A percentile compares a stretch with the other conserved stretches of the same genome.
phyloP scores from a whole-genome alignment of 2,113 vertebrate genomes.

The Talpa occidentalis region DNA sequence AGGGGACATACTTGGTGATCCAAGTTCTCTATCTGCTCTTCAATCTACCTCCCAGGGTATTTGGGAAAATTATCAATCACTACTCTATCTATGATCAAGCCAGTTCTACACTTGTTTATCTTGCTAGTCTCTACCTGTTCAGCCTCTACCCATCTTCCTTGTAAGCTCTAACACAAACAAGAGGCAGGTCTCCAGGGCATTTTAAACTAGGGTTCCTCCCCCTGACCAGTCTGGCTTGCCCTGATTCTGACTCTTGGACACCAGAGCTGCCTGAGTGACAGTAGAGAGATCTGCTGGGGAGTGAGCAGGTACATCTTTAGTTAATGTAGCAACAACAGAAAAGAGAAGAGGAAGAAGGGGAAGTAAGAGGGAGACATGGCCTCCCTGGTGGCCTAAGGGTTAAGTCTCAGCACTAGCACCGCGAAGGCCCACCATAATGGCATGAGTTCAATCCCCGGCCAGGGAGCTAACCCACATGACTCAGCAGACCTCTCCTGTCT shows the following conservation, averaged over 20 bases:
- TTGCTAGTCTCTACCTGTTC: not conserved
- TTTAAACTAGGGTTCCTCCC: not conserved
- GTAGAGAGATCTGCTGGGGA: not conserved
- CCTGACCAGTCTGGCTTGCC: not conserved
- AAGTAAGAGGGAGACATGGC: not conserved
- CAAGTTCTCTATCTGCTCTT: not conserved
- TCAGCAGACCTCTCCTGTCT: no score
- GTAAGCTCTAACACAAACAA: not conserved
- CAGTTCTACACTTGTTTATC: not conserved
- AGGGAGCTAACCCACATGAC: no score
- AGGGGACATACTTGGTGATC: not conserved
- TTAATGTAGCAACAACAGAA: not conserved
- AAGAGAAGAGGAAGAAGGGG: not conserved
- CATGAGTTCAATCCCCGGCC: no score
- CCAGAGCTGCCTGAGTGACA: not conserved
- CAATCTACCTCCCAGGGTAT: not conserved
- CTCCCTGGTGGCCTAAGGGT: no score
- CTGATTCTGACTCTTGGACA: not conserved
- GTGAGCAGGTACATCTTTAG: not conserved
- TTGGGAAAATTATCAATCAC: not conserved
- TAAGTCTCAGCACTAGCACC: no score
- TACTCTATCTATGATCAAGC: not conserved
- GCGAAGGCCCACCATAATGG: no score
- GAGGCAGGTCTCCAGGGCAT: not conserved
- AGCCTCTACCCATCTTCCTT: not conserved